Conservation (phyloP, 1,140 invertebrate species). For the Psix sp. region DNA sequence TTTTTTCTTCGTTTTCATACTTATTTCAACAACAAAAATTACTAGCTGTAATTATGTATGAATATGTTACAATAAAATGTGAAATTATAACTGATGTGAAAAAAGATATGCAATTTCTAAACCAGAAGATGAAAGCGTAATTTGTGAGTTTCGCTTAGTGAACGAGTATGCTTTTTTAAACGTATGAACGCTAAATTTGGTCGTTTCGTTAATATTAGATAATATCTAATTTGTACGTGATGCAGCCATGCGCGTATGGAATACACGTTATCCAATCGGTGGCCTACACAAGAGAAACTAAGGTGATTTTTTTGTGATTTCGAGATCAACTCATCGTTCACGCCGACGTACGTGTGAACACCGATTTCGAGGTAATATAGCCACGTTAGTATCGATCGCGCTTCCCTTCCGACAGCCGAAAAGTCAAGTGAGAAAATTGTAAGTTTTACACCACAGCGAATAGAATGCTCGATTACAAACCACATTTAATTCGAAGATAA, state of each 20-base stretch:
- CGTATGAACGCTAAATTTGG: slow-evolving; percentile 2
- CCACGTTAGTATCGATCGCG: slow-evolving; percentile 2
- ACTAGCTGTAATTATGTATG: no score
- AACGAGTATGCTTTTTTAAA: slow-evolving; percentile 22
- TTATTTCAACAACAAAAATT: no score
- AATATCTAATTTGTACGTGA: slow-evolving; percentile 44
- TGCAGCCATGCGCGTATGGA: slow-evolving; percentile 36
- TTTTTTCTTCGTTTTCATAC: no score
- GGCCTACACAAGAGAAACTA: slow-evolving; percentile 24
- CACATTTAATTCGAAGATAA: neutral
- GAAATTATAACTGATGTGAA: no score
- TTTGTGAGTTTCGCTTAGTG: slow-evolving; percentile 3
- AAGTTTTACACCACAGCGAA: no score
- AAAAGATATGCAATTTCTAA: no score
- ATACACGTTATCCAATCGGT: slow-evolving; percentile 38
- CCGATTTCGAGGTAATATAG: slow-evolving; percentile 5
- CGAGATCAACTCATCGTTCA: slow-evolving; percentile 22
- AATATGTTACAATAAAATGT: no score
- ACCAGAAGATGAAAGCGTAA: no score
- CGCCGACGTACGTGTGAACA: slow-evolving; percentile 19
- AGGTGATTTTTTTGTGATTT: slow-evolving; percentile 39
- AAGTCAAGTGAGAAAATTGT: no score
- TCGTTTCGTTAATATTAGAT: slow-evolving; percentile 38
- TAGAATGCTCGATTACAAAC: no score
- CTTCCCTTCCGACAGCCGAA: neutral